These are phyloP conservation scores for Sinosuthora webbiana DNA, from an alignment of 2,113 vertebrate genomes.

Conservation along the genomic window DNA sequence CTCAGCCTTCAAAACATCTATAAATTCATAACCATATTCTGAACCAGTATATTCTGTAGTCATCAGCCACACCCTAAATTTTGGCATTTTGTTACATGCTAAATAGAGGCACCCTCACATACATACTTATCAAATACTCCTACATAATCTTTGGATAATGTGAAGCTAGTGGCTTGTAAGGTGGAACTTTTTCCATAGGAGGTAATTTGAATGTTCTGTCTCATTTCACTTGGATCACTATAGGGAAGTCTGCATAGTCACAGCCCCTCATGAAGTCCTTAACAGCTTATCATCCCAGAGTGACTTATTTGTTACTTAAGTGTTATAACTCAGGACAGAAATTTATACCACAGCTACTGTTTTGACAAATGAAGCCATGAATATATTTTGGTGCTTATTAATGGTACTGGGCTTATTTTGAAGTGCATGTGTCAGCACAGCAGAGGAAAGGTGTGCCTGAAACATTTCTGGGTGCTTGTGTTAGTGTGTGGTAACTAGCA, in stretches of 20 bases:
- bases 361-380: neutral
- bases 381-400: neutral
- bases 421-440: neutral
- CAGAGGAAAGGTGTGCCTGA: neutral
- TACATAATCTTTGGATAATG: neutral
- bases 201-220: neutral
- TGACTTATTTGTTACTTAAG: neutral
- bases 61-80: neutral
- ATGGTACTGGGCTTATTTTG: neutral
- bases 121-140: neutral
- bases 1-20: neutral
- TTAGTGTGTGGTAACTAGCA: too few relatives aligned
- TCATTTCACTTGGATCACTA: neutral
- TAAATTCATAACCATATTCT: neutral
- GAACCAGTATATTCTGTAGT: neutral
- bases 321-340: neutral
- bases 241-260: neutral
- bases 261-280: neutral
- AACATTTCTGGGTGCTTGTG: neutral
- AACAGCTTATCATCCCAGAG: neutral
- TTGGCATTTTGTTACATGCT: neutral
- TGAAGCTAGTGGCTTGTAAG: neutral
- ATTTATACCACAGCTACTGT: neutral
- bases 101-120: neutral
- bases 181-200: neutral